Conservation (phyloP, 2,888 invertebrate species). For the Clanis bilineata region DNA sequence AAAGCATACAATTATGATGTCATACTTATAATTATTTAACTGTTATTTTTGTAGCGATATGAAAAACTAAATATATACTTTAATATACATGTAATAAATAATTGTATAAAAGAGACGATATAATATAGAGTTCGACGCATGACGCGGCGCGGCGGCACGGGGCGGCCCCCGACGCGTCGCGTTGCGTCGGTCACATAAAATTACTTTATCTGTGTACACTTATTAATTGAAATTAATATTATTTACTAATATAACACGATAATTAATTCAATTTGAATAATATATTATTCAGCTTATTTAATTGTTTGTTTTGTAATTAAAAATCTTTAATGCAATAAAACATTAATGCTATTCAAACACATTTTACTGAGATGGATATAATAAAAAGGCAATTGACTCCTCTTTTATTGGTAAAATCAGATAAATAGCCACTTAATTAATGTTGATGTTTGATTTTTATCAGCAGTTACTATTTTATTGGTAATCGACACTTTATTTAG, state of each 20-base stretch:
- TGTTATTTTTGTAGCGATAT: too few relatives aligned
- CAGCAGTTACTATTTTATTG: background rate
- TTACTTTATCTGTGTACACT: background rate
- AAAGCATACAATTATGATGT: too few relatives aligned
- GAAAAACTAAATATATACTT: background rate
- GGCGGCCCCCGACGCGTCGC: too few relatives aligned
- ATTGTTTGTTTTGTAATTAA: background rate
- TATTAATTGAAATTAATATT: background rate
- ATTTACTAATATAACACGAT: background rate
- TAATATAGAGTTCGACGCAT: background rate
- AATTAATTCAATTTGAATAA: background rate
- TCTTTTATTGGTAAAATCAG: background rate
- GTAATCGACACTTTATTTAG: background rate
- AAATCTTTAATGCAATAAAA: background rate
- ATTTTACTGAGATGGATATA: background rate
- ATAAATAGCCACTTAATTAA: background rate
- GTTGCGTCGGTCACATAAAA: background rate
- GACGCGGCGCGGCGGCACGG: too few relatives aligned
- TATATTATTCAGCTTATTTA: background rate
- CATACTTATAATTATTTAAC: too few relatives aligned
- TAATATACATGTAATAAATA: background rate
- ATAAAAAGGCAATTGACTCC: background rate
- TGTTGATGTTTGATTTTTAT: background rate
- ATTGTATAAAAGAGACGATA: background rate
- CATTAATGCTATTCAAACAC: background rate